A percentile compares a stretch with the other conserved stretches of the same genome.
Evolutionary conservation across 2,113 vertebrate species (phyloP).

Genomic region (Bolborhynchus lineola): DNA sequence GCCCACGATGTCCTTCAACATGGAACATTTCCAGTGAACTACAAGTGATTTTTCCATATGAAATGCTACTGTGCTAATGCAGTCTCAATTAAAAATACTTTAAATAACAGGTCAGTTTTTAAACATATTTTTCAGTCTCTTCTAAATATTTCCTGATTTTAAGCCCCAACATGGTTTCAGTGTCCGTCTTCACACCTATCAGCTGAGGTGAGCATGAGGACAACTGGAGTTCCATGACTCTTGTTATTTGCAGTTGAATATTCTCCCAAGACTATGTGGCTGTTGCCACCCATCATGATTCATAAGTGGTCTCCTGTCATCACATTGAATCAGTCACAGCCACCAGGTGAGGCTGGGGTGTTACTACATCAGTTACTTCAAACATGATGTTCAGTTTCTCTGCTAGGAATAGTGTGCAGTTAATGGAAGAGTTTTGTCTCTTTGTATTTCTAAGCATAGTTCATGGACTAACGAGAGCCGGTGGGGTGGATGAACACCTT

Average conservation of each 20-base stretch:
- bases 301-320: neutral
- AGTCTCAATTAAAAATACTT: neutral
- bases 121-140: neutral
- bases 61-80: neutral
- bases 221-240: neutral
- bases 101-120: neutral
- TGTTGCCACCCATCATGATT: neutral
- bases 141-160: neutral
- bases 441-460: neutral
- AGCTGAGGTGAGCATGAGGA: neutral
- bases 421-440: neutral
- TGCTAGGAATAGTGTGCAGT: fast-evolving
- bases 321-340: neutral
- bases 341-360: neutral
- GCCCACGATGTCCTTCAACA: neutral
- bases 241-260: neutral
- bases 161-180: fast-evolving
- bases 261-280: neutral
- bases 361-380: neutral
- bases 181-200: neutral
- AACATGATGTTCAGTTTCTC: neutral
- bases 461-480: neutral
- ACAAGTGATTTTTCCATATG: neutral
- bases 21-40: neutral
- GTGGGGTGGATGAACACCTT: neutral